Evolutionary conservation across 1,140 invertebrate species (phyloP), one percentile per base, ranked within the genome.

Genomic region (Ceratina calcarata): DNA sequence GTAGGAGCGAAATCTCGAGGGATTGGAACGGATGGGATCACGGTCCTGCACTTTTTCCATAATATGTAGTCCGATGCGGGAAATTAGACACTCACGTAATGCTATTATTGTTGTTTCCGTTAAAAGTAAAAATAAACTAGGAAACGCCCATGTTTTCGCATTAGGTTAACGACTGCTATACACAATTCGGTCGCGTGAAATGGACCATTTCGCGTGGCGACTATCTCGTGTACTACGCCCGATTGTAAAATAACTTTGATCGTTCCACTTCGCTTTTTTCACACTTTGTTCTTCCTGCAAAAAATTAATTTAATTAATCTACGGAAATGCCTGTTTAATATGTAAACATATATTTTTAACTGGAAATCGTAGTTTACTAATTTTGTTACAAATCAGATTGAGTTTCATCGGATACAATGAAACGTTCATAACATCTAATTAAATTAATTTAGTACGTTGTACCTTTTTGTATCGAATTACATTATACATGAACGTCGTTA

Each of bases 51-150:
- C 49, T 32, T 15, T 55, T 13, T 53, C 20, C n/a, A 2, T 15
- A 12, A 4, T 57, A 20, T 37, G 22, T 6, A 3, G 18, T 7
- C 49, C 16, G 10, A 69, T 45, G 49, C 16, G 27, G 61, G 66
- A 65, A 85, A 85, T 87, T 81, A 51, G 65, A 74, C 78, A 69
- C 71, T 70, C 58, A 45, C 37, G 64, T 49, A 64, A 57, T 20
- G 27, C 20, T 16, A n/a, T 79, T 62, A 72, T 45, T 83, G 84
- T 82, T 84, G 65, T 75, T 73, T 45, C 53, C 45, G 74, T 70
- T 86, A 83, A 86, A 85, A 72, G 77, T 75, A 49, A 66, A 80
- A 83, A 78, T 80, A 83, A 86, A 86, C 27, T 79, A 65, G 64
- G 24, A 57, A 72, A 71, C 68, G 49, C 27, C 22, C 20, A 24